Percentiles rank a stretch among this genome's conserved stretches.
Conservation (phyloP, 92 coral and sea anemone genomes). For the Meandrina meandrites region DNA sequence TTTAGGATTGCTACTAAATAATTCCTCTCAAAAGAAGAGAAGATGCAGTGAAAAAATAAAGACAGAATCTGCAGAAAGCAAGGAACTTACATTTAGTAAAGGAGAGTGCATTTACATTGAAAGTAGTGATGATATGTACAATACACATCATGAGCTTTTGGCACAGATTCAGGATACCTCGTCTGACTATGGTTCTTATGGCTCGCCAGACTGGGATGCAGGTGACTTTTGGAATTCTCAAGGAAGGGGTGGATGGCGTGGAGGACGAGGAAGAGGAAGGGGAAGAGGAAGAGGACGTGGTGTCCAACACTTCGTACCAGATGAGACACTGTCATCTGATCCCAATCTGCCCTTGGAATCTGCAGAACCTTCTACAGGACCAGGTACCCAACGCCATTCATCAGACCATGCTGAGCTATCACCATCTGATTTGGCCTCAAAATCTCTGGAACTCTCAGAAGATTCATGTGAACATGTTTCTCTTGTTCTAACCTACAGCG, state of each 20-base stretch:
- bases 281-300: neutral
- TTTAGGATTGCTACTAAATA: neutral
- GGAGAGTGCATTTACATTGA: conserved; percentile 46
- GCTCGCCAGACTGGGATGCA: neutral
- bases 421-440: neutral
- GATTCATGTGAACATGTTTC: neutral
- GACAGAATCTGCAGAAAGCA: neutral
- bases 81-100: conserved; percentile 15
- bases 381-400: neutral
- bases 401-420: neutral
- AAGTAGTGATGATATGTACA: conserved; percentile 9
- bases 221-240: neutral
- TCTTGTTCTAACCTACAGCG: conserved; percentile 22
- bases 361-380: neutral
- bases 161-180: neutral
- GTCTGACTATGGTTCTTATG: neutral
- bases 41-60: neutral
- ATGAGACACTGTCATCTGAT: neutral
- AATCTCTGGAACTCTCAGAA: neutral
- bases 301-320: neutral
- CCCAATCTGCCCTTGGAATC: neutral
- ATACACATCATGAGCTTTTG: conserved; percentile 12
- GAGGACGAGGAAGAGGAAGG: neutral
- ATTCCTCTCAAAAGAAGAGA: neutral
- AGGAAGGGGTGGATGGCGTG: neutral